These are phyloP conservation scores for Phainopepla nitens DNA, from an alignment of 2,113 vertebrate genomes.

Conservation along the genomic window DNA sequence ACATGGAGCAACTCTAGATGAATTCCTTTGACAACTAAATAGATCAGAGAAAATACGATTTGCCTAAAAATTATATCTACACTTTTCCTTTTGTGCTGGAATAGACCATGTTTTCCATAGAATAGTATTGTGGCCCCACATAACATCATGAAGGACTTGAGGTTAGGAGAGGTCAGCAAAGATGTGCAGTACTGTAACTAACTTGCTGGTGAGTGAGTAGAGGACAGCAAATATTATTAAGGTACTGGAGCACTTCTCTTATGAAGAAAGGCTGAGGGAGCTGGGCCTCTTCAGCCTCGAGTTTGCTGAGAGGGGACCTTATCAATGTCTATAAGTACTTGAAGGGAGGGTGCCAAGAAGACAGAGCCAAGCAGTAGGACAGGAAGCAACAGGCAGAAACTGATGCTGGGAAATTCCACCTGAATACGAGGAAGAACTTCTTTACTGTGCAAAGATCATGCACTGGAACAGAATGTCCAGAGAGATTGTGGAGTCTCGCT, in stretches of 20 bases:
- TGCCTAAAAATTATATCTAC: not conserved
- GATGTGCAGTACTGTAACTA: not conserved
- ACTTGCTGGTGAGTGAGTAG: not conserved
- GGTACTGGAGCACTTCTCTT: not conserved
- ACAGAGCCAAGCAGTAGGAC: not conserved
- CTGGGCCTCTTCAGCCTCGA: not conserved
- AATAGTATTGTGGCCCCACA: not conserved
- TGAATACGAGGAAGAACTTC: not conserved
- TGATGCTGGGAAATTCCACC: not conserved
- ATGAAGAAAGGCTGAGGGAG: not conserved
- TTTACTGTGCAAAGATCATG: fast-evolving
- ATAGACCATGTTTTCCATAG: not conserved
- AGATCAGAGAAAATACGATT: not conserved
- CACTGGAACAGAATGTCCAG: not conserved
- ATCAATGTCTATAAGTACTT: not conserved
- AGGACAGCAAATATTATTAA: not conserved
- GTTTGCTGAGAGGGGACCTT: not conserved
- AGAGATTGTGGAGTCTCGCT: not conserved
- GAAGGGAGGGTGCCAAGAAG: not conserved
- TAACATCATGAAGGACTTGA: not conserved
- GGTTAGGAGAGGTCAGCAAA: not conserved
- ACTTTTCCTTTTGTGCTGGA: not conserved
- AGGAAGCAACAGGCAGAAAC: not conserved
- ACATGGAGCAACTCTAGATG: not conserved
- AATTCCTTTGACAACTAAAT: not conserved